Evolutionary conservation across 2,888 invertebrate species (phyloP), one percentile per base, ranked within the genome.

Genomic region (Macroteleia sp.): DNA sequence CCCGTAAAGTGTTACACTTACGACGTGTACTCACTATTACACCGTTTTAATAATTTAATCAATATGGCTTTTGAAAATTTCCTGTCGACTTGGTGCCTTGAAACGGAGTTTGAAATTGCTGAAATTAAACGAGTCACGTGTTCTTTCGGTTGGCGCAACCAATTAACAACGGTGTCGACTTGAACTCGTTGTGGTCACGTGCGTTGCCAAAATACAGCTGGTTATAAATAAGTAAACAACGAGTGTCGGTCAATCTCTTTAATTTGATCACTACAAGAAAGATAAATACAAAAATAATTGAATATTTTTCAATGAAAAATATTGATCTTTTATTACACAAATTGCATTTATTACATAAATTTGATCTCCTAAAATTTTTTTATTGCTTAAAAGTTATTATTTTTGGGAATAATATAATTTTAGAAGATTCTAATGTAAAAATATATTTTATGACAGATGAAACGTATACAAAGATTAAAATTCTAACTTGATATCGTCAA

Each of bases 121-220:
- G 28, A 61, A 67, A 46, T 67, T 54, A 46, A 67, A n/a, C n/a
- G n/a, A 66, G 76, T 59, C 76, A 76, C 76, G 76, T 76, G 76
- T 70, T 70, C 70, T 14, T 64, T 48, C 48, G 57, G 69, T 25
- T n/a, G n/a, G n/a, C n/a, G 57, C 59, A 70, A 64, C 52, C 76
- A 76, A 70, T 76, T 76, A 76, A 70, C 70, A 48, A 39, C 42
- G 69, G 62, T 52, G 70, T 70, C 39, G 57, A 30, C 17, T 42
- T 34, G 44, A n/a, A 42, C 57, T 61, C 64, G 28, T 16, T 46
- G 54, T 50, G 46, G 64, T 50, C 76, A 76, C 76, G 76, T 76
- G 76, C 70, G 32, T 42, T 64, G 19, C 44, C 70, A 76, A 70
- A 76, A 76, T 56, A 76, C 62, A 57, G 64, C 52, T 42, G 76